A percentile compares a stretch with the other conserved stretches of the same genome.
Evolutionary conservation across 2,797 vertebrate genomes (phyloP).

Genomic region (Vireo griseus): DNA sequence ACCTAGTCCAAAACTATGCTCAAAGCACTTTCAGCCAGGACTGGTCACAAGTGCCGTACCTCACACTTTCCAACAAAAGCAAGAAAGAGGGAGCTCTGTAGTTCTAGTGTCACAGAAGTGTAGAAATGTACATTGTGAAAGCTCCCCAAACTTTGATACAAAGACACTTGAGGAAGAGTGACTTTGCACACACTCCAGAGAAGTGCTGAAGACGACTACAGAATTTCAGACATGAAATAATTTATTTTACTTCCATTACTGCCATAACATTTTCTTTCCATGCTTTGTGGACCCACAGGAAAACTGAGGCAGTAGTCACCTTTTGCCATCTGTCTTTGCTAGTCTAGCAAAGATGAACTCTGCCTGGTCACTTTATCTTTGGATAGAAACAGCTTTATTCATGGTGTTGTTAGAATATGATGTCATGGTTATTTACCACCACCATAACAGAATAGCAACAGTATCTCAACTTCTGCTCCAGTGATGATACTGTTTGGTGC

Average conservation of each 20-base stretch:
- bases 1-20: neutral
- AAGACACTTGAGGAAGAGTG: neutral
- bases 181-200: neutral
- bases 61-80: neutral
- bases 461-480: neutral
- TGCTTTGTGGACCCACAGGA: neutral
- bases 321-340: neutral
- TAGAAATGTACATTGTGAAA: accelerated
- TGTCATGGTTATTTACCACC: neutral
- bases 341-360: neutral
- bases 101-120: accelerated
- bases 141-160: neutral
- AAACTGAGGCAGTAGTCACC: neutral
- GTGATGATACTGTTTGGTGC: neutral
- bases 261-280: neutral
- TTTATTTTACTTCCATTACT: neutral
- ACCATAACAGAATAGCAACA: neutral
- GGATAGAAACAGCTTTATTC: neutral
- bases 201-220: neutral
- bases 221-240: accelerated
- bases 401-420: neutral
- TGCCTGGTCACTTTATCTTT: neutral
- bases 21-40: neutral
- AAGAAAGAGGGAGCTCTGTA: neutral
- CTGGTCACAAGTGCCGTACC: neutral